phyloP scores from a whole-genome alignment of 2,797 vertebrate species.

The Discoglossus pictus region DNA sequence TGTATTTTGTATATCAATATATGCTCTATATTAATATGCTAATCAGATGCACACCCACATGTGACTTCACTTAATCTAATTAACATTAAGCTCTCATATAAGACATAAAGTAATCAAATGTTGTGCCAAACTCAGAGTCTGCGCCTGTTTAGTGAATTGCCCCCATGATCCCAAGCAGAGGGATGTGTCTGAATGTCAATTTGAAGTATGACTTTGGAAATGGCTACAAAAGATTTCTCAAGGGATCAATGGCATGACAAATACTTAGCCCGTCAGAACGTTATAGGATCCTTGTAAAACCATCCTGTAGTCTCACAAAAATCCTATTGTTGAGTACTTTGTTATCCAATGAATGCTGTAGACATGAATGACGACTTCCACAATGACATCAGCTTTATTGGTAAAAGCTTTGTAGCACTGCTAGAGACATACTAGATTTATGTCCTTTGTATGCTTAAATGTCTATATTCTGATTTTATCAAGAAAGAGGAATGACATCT shows the following conservation, averaged over 20 bases:
- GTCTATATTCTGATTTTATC: constrained; percentile 10
- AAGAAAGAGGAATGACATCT: constrained; percentile 21
- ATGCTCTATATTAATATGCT: too few species aligned
- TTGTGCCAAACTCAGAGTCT: too few species aligned
- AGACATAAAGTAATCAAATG: too few species aligned
- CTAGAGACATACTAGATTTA: constrained; percentile 21
- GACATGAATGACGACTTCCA: constrained; percentile 28
- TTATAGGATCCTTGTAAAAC: constrained; percentile 27
- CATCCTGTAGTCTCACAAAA: constrained; percentile 16
- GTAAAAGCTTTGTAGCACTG: constrained; percentile 21
- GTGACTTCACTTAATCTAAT: too few species aligned
- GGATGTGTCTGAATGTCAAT: background rate
- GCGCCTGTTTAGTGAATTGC: too few species aligned
- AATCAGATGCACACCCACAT: too few species aligned
- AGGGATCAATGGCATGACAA: constrained; percentile 25
- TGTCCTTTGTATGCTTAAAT: constrained; percentile 34
- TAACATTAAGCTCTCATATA: too few species aligned
- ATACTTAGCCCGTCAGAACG: constrained; percentile 7
- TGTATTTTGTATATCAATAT: too few species aligned
- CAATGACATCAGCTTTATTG: constrained; percentile 22
- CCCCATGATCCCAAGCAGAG: too few species aligned
- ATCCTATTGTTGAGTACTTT: constrained; percentile 32
- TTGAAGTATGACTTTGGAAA: constrained; percentile 6
- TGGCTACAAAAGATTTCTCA: background rate
- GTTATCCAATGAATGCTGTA: constrained; percentile 32